Base-by-base conservation (phyloP, 2,888 invertebrate species). In the Eupithecia inturbata region DNA sequence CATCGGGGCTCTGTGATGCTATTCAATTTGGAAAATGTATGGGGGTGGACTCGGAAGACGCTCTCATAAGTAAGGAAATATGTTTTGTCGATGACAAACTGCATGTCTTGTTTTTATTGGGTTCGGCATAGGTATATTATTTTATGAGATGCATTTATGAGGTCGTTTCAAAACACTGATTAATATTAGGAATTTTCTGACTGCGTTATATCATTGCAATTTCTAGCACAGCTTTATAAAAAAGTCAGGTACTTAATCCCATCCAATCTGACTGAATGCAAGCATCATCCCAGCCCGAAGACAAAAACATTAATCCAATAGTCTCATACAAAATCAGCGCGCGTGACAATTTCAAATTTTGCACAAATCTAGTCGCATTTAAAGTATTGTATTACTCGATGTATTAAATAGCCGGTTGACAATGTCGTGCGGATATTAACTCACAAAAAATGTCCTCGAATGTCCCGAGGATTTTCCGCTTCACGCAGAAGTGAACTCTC, bases 401-500 rank as follows among this genome's bases (percentile, higher is more conserved):
- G 93, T 93, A 94, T 94, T 93, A 93, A 94, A 94, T 93, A 89
- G 94, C 92, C 89, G 89, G 90, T 92, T 93, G 93, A 94, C 94
- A 94, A 94, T 94, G 93, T 93, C 91, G 92, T 91, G 91, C 93
- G 92, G 93, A 94, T 94, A 94, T 94, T 93, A 93, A 91, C 91
- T 91, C 90, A 92, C 93, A 94, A 94, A 94, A 94, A 94, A 92
- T 92, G 92, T 93, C 93, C 93, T 93, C 92, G 87, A 92, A 93
- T 89, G 90, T 92, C 91, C 93, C 92, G 92, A 93, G 94, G 94
- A 94, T 94, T 94, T 94, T 94, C 94, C 94, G 93, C 94, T 93
- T 94, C 93, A 94, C 93, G 94, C 92, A 90, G 90, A 84, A 86
- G 83, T 94, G 94, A 92, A 92, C 94, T 92, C 92, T 88, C 88